These are phyloP conservation scores for Bellardia pandia DNA, from an alignment of 2,888 invertebrate genomes.

Conservation along the genomic window DNA sequence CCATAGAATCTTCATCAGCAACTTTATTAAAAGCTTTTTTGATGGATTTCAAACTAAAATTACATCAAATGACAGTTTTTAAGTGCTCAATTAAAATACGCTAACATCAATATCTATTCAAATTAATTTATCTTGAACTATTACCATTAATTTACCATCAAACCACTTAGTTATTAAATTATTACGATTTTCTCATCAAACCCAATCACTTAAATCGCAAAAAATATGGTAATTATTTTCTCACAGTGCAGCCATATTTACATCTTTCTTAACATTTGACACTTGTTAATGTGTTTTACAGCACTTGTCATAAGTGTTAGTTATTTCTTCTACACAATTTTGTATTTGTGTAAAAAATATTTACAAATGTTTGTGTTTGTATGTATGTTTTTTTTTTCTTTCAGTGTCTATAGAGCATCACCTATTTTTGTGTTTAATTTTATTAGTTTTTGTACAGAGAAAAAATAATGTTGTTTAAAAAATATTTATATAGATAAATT, in stretches of 20 bases:
- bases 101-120: too few relatives aligned
- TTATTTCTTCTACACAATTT: constrained; percentile 18
- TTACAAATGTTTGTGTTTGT: not conserved
- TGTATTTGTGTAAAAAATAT: constrained; percentile 4
- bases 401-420: constrained; percentile 27
- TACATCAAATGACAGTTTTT: too few relatives aligned
- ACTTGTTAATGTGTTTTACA: constrained; percentile 62
- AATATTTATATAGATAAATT: constrained; percentile 10
- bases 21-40: too few relatives aligned
- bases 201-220: not conserved
- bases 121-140: too few relatives aligned
- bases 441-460: not conserved
- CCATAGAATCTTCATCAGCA: too few relatives aligned
- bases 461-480: constrained; percentile 30
- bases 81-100: too few relatives aligned
- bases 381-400: constrained; percentile 27
- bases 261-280: constrained; percentile 37
- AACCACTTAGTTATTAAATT: too few relatives aligned
- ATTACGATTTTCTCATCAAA: not conserved
- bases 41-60: too few relatives aligned
- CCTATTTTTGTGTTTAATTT: constrained; percentile 17
- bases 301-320: constrained; percentile 53
- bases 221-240: constrained; percentile 10
- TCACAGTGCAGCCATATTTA: constrained; percentile 42
- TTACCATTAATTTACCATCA: too few relatives aligned